Evolutionary conservation across 2,797 vertebrate species (phyloP).

Genomic region (Acanthiza pusilla): DNA sequence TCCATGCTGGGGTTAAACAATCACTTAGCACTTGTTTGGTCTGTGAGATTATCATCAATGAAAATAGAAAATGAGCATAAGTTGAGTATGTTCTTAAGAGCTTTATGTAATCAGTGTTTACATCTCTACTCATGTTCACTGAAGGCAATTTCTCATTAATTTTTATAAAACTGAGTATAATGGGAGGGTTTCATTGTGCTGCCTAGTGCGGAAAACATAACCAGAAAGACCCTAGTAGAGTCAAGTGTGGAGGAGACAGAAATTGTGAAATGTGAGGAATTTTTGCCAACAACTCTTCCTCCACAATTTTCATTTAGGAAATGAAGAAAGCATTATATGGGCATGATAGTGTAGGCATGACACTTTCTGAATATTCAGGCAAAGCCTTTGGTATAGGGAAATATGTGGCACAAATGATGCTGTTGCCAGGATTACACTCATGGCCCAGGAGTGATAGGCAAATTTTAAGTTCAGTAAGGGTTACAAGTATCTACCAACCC

Average conservation of each 20-base stretch:
- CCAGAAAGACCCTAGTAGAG: not conserved
- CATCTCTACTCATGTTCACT: not conserved
- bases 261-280: not conserved
- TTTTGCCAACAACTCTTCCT: not conserved
- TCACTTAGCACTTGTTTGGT: not conserved
- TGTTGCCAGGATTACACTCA: not conserved
- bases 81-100: not conserved
- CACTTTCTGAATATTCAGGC: not conserved
- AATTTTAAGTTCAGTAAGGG: not conserved
- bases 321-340: not conserved
- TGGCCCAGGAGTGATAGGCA: not conserved
- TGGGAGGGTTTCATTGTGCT: not conserved
- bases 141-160: not conserved
- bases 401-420: not conserved
- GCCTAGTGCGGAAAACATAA: not conserved
- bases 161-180: not conserved
- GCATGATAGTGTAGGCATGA: accelerated
- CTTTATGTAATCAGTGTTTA: not conserved
- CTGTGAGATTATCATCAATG: not conserved
- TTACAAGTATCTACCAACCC: not conserved
- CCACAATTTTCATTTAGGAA: not conserved
- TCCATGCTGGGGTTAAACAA: not conserved
- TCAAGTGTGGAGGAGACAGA: not conserved
- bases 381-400: not conserved
- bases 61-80: not conserved